Evolutionary conservation across 2,797 vertebrate species (phyloP).

Genomic region (Emydoidea blandingii): DNA sequence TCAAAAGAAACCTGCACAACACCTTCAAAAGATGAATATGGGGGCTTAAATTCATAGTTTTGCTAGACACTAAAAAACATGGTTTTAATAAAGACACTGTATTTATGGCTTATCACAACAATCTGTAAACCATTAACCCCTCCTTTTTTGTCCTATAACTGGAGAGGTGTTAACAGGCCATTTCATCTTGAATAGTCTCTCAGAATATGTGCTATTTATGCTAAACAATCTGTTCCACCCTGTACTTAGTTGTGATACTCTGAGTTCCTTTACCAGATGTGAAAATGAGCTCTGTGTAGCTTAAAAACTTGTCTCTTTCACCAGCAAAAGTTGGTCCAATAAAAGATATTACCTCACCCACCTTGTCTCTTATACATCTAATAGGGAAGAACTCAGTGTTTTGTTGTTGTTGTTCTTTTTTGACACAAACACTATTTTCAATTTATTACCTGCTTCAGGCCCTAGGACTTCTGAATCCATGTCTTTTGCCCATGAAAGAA

Average conservation of each 20-base stretch:
- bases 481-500: background rate
- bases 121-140: background rate
- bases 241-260: background rate
- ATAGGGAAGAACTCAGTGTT: background rate
- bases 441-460: background rate
- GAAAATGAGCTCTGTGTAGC: background rate
- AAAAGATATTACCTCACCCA: background rate
- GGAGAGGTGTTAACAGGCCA: background rate
- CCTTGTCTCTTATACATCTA: background rate
- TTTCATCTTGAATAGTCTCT: background rate
- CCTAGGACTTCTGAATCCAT: conserved; percentile 6
- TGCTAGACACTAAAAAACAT: background rate
- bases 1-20: background rate
- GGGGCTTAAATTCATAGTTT: background rate
- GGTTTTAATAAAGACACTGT: background rate
- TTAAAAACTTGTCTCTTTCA: background rate
- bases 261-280: background rate
- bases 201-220: background rate
- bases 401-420: background rate
- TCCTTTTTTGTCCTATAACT: background rate
- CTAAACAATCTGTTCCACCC: background rate
- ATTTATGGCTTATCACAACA: background rate
- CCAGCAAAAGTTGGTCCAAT: background rate
- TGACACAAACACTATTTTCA: conserved; percentile 18
- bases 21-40: background rate